Conservation (phyloP, 2,113 vertebrate genomes). For the Haplotaxodon microlepis region DNA sequence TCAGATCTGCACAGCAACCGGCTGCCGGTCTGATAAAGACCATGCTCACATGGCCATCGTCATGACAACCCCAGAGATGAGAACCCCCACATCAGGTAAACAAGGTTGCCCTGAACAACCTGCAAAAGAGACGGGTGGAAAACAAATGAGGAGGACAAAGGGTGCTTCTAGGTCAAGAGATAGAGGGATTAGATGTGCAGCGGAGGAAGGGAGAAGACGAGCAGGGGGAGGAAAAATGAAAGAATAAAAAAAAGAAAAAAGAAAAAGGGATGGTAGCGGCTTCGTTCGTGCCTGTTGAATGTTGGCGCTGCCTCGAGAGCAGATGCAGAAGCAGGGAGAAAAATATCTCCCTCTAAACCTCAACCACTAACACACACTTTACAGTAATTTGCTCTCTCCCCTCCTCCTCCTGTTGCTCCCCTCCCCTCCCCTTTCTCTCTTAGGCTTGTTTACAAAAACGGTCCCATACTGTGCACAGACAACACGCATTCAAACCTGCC, state of each 20-base stretch:
- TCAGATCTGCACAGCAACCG: slow-evolving; percentile 71
- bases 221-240: neutral
- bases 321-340: slow-evolving; percentile 40
- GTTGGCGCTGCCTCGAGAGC: slow-evolving; percentile 45
- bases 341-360: slow-evolving; percentile 56
- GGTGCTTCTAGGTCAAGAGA: slow-evolving; percentile 53
- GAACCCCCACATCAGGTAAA: slow-evolving; percentile 70
- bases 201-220: neutral
- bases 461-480: slow-evolving; percentile 38
- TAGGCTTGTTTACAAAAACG: slow-evolving; percentile 63
- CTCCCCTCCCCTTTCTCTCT: slow-evolving; percentile 20
- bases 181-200: slow-evolving; percentile 26
- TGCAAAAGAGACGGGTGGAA: neutral
- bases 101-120: slow-evolving; percentile 62
- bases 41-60: slow-evolving; percentile 36
- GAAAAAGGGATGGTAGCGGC: neutral
- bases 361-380: slow-evolving; percentile 54
- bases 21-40: slow-evolving; percentile 31
- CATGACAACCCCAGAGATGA: slow-evolving; percentile 67
- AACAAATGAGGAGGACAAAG: slow-evolving; percentile 49
- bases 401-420: slow-evolving; percentile 29
- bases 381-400: slow-evolving; percentile 54
- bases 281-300: slow-evolving; percentile 67
- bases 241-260: neutral
- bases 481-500: slow-evolving; percentile 30